Evolutionary conservation across 2,888 invertebrate genomes (phyloP), one percentile per base, ranked within the genome.

Genomic region (Doris montereyensis): DNA sequence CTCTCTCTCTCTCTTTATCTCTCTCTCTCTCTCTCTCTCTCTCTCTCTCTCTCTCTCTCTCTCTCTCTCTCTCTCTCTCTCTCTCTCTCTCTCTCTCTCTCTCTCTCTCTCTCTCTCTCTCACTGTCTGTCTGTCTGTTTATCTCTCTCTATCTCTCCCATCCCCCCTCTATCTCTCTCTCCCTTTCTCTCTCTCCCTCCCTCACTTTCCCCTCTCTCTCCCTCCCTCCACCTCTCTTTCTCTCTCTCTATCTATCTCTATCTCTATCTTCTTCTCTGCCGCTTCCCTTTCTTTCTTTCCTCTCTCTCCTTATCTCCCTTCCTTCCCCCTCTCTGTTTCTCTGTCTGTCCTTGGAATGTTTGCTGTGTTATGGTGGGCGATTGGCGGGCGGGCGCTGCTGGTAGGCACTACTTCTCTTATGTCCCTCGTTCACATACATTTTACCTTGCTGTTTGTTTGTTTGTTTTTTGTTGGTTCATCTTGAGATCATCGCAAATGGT

Each of bases 21-120:
- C n/a, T n/a, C n/a, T n/a, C n/a, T n/a, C n/a, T n/a, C n/a, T n/a
- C n/a, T n/a, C 2, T n/a, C 17, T 60, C 17, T 60, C n/a, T 74
- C 34, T 58, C 21, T n/a, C 28, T 21, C 24, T 24, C 13, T n/a
- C 8, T 5, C 13, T 76, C 67, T 67, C 76, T 67, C 68, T 30
- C 21, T 76, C 17, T 41, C 67, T 67, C 24, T 76, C 76, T 76
- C 34, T 41, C 76, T 76, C 41, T 76, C 65, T 76, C 76, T 35
- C 67, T 67, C 76, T 41, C 76, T 65, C 52, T 65, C 76, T 65
- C 62, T 73, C 65, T 60, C 32, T 77, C 60, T 28, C 32, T 70
- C n/a, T 71, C 58, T 71, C 28, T 71, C 32, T 62, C 30, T 62
- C 8, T 2, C 35, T 34, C 62, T 30, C 5, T n/a, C 34, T 26